Percentiles rank a stretch among this genome's conserved stretches.
Evolutionary conservation across 2,113 vertebrate genomes (phyloP).

Genomic region (Sylvilagus bachmani): DNA sequence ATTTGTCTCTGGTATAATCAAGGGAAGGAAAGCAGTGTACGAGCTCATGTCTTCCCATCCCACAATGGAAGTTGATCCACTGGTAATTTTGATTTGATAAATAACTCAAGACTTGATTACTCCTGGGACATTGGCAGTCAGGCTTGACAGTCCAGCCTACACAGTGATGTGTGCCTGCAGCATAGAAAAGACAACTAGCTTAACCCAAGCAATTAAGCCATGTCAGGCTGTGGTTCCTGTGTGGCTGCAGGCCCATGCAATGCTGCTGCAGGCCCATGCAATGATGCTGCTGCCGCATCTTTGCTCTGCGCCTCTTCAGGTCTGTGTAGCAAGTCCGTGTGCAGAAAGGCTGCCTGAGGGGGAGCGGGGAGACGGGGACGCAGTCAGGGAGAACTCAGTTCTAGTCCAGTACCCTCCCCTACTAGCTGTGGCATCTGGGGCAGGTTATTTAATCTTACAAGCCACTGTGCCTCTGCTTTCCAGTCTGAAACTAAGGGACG

Average conservation of each 20-base stretch:
- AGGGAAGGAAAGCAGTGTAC: constrained; percentile 43
- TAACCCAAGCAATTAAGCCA: accelerated
- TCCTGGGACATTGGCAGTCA: too few species aligned
- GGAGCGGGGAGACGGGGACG: accelerated
- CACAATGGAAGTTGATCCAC: background rate
- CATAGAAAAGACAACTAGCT: accelerated
- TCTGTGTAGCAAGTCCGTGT: background rate
- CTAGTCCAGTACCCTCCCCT: background rate
- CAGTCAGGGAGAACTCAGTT: background rate
- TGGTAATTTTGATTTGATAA: background rate
- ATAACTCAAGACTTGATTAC: background rate
- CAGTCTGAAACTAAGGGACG: background rate
- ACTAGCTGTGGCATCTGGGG: background rate
- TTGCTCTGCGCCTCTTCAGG: background rate
- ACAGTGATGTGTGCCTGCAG: background rate
- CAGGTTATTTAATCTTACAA: background rate
- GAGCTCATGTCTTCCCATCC: background rate
- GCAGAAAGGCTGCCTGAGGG: background rate
- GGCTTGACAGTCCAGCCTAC: too few species aligned
- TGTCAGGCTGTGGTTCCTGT: background rate
- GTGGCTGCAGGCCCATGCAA: accelerated
- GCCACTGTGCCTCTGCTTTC: background rate
- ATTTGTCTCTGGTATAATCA: background rate
- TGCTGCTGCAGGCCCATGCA: accelerated
- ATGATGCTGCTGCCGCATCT: accelerated